These are phyloP conservation scores for Euplagia quadripunctaria DNA, from an alignment of 2,888 invertebrate species.

Conservation along the genomic window DNA sequence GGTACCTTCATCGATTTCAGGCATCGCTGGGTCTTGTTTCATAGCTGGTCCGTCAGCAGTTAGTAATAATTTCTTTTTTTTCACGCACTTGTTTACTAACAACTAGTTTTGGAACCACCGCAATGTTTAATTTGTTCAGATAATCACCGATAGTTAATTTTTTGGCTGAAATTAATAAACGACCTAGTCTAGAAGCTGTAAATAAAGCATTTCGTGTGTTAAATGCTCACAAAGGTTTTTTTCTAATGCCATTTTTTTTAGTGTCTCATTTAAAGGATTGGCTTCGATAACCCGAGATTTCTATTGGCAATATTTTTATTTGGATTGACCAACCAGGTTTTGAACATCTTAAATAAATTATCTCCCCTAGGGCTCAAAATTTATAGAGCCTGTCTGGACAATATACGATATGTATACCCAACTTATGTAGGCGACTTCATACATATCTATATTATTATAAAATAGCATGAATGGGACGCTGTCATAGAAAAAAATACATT, in stretches of 20 bases:
- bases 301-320: too few relatives aligned
- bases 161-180: conserved; percentile 17
- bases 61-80: conserved; percentile 49
- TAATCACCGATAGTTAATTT: background rate
- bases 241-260: too few relatives aligned
- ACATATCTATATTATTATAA: too few relatives aligned
- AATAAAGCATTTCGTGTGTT: background rate
- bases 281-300: too few relatives aligned
- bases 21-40: conserved; percentile 72
- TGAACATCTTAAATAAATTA: background rate
- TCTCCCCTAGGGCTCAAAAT: background rate
- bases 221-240: too few relatives aligned
- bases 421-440: background rate
- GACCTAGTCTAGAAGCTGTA: background rate
- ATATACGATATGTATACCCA: background rate
- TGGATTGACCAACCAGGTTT: background rate
- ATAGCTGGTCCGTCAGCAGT: conserved; percentile 72
- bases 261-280: too few relatives aligned
- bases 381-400: background rate
- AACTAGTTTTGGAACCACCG: conserved; percentile 52
- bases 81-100: conserved; percentile 55
- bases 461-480: background rate
- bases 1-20: conserved; percentile 73
- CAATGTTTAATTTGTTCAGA: conserved; percentile 15
- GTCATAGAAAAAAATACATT: background rate